Evolutionary conservation across 2,888 invertebrate species (phyloP), one percentile per base, ranked within the genome.

Genomic region (Polydrusus cervinus): DNA sequence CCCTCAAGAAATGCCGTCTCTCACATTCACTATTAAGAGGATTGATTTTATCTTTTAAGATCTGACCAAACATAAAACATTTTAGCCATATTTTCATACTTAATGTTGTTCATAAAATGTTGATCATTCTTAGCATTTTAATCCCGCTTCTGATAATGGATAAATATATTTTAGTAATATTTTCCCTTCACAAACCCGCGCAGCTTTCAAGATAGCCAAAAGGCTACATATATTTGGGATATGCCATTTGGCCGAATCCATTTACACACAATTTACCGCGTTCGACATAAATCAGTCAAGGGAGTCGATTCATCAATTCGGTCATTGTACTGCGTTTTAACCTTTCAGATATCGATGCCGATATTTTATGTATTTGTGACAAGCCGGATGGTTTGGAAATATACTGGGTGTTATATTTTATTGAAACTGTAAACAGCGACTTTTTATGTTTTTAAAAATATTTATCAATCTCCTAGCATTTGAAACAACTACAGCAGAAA

Each of bases 291-390:
- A 88, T 88, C 88, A 87, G 86, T 86, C 86, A 85, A 84, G 84
- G 83, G 81, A 82, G 82, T 83, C 87, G 87, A 87, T 87, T 86
- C 87, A 87, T 87, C 87, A 89, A 88, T 86, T 86, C 61, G 49
- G 71, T 67, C 87, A 85, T 85, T 85, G 85, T 85, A 67, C 73
- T 80, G 80, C 82, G 80, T 81, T 80, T 83, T 80, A 82, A 82
- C 82, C 83, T 84, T 84, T 84, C 82, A 85, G 87, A 88, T 88
- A 87, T 88, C 86, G 86, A 86, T 87, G 87, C 88, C 90, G 88
- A 91, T 91, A 91, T 91, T 91, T 91, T 90, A 91, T 90, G 89
- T 90, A 89, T 90, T 91, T 91, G 90, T 91, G 91, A 91, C 91
- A 90, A 89, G 78, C 88, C 88, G 88, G 90, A 90, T 89, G 90